Base-by-base conservation (phyloP, 2,888 invertebrate species). In the Ecliptopera silaceata region DNA sequence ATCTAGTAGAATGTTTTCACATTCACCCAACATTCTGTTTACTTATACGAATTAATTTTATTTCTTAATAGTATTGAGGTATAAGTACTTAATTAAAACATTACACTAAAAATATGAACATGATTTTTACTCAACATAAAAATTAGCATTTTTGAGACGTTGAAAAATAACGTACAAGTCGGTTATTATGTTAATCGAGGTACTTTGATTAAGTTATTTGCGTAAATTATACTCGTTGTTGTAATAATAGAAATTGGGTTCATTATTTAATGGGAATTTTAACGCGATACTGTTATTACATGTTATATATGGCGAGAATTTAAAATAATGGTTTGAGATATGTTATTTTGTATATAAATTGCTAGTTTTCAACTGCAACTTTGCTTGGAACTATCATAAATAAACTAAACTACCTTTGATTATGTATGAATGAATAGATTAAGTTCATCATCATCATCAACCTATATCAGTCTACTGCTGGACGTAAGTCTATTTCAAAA, bases 171-270 rank as follows among this genome's bases (percentile, higher is more conserved):
- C 69, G 63, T 67, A 68, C 66, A 65, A 66, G 68, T 68, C 65
- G 63, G 71, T 77, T 76, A 80, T 80, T 80, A 80, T 80, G 80
- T 70, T 75, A 80, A 80, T 80, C 70, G 58, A 49, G 59, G 65
- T 69, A 58, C 63, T 69, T 68, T 71, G 73, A 80, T 80, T 80
- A 78, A 81, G 80, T 77, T 78, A 76, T 80, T 81, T 78, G 68
- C 74, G 72, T 75, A 74, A 77, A 77, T 79, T 75, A 77, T 73
- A 70, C 72, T 71, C 65, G 71, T 65, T 68, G 69, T 46, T 53
- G 55, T 73, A 70, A 73, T 70, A 68, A 71, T 63, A 65, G 72
- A 73, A 71, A 79, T 80, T 71, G 63, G 60, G 64, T 50, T 50
- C 57, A 63, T 64, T 68, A 77, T 74, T 76, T 79, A 72, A 74